Evolutionary conservation across 2,797 vertebrate genomes (phyloP).

Genomic region (Pseudochirops corinnae): DNA sequence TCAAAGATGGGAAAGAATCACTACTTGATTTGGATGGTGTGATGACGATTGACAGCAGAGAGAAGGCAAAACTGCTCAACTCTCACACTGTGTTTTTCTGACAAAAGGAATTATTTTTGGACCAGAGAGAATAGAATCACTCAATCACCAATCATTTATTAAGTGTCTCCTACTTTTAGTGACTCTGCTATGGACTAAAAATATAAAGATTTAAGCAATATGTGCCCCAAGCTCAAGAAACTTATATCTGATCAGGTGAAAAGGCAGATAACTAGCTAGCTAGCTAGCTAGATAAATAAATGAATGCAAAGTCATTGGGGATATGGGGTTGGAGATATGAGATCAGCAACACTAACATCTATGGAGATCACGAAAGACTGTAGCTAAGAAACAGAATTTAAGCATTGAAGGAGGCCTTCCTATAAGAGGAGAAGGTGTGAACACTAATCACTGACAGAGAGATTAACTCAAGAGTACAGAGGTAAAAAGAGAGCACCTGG

Average conservation of each 20-base stretch:
- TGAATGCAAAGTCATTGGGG: background rate
- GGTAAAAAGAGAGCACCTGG: background rate
- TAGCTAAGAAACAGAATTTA: background rate
- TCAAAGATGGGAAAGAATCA: background rate
- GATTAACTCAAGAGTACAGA: background rate
- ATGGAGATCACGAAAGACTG: background rate
- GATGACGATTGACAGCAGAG: background rate
- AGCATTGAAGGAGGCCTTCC: background rate
- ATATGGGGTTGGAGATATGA: background rate
- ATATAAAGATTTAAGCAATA: background rate
- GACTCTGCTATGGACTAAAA: background rate
- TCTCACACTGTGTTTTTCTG: background rate
- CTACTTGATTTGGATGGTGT: background rate
- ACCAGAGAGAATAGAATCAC: background rate
- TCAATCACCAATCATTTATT: background rate
- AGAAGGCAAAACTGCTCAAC: background rate
- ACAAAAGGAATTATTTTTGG: background rate
- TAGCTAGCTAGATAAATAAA: background rate
- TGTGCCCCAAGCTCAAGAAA: background rate
- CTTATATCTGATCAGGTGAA: background rate
- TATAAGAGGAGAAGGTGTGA: background rate
- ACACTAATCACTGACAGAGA: background rate
- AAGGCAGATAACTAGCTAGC: background rate
- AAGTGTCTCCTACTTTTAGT: background rate
- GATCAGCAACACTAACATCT: background rate